Evolutionary conservation across 2,888 invertebrate genomes (phyloP).

Genomic region (Sphaerophoria rueppellii): DNA sequence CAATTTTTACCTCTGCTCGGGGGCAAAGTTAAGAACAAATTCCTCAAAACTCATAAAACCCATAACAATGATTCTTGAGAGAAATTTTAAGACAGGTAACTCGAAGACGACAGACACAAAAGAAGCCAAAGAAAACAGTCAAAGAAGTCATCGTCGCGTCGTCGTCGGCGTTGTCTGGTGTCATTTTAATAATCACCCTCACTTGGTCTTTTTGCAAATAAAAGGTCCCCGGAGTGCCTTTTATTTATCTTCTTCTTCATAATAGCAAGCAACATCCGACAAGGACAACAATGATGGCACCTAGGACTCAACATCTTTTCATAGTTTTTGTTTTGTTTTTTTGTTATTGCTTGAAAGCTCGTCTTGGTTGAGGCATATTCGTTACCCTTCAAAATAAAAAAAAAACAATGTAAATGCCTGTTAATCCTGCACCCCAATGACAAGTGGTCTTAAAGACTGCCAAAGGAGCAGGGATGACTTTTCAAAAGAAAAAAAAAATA

Average conservation of each 20-base stretch:
- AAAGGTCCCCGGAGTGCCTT: slow-evolving; percentile 30
- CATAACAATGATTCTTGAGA: slow-evolving; percentile 27
- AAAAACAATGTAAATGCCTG: slow-evolving; percentile 19
- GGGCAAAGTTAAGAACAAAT: slow-evolving; percentile 25
- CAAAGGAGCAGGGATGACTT: neutral
- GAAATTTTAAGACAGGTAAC: neutral
- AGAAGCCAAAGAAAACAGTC: neutral
- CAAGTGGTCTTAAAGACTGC: neutral
- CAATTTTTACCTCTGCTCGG: neutral
- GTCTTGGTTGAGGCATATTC: neutral
- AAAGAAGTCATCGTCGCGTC: neutral
- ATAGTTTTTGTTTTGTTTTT: neutral
- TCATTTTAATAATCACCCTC: slow-evolving; percentile 36
- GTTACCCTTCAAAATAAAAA: slow-evolving; percentile 31
- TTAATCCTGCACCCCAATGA: neutral
- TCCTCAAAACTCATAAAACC: slow-evolving; percentile 5
- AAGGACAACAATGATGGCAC: slow-evolving; percentile 25
- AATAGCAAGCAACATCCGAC: neutral
- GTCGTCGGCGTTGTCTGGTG: slow-evolving; percentile 6
- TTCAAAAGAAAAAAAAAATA: neutral
- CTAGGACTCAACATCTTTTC: slow-evolving; percentile 23
- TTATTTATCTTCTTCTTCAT: slow-evolving; percentile 5
- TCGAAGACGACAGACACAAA: neutral
- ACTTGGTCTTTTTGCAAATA: slow-evolving; percentile 16
- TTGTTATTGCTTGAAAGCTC: neutral